Percentiles rank a stretch among this genome's conserved stretches.
These are phyloP conservation scores for Leptinotarsa defecta DNA, from an alignment of 1,140 invertebrate genomes.

Conservation along the genomic window DNA sequence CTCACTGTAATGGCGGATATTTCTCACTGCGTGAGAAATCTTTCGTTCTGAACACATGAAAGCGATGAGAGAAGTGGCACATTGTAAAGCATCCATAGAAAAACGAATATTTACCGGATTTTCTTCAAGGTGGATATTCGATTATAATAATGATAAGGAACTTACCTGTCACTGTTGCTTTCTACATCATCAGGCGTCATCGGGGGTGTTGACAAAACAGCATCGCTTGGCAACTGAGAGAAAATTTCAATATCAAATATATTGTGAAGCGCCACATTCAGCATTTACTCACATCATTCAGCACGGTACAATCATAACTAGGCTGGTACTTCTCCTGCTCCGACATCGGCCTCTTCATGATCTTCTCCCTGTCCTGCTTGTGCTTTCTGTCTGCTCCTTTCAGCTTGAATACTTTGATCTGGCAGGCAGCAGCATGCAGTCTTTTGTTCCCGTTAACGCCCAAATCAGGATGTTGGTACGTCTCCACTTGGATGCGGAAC, in stretches of 20 bases:
- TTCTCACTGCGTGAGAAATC: too few species aligned
- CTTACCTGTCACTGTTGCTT: conserved; percentile 48
- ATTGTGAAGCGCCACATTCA: background rate
- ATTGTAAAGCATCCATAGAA: too few species aligned
- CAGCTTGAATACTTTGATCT: conserved; percentile 90
- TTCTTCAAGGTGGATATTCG: too few species aligned
- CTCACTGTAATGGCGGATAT: too few species aligned
- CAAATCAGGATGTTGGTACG: conserved; percentile 65
- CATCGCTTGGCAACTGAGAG: conserved; percentile 51
- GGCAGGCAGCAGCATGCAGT: conserved; percentile 91
- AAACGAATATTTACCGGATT: too few species aligned
- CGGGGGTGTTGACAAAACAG: conserved; percentile 41
- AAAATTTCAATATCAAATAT: conserved; percentile 29
- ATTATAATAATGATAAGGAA: background rate
- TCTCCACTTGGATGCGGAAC: conserved; percentile 93
- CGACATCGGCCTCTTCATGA: conserved; percentile 79
- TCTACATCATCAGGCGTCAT: conserved; percentile 34
- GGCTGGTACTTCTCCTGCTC: conserved; percentile 95
- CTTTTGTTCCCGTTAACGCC: conserved; percentile 58
- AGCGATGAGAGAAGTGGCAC: too few species aligned
- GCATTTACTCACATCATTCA: conserved; percentile 74
- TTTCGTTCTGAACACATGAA: too few species aligned
- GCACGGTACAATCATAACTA: conserved; percentile 92
- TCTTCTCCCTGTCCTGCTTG: conserved; percentile 96
- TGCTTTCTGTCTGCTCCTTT: conserved; percentile 97